Evolutionary conservation across 2,888 invertebrate genomes (phyloP), one percentile per base, ranked within the genome.

Genomic region (Oligia strigilis): DNA sequence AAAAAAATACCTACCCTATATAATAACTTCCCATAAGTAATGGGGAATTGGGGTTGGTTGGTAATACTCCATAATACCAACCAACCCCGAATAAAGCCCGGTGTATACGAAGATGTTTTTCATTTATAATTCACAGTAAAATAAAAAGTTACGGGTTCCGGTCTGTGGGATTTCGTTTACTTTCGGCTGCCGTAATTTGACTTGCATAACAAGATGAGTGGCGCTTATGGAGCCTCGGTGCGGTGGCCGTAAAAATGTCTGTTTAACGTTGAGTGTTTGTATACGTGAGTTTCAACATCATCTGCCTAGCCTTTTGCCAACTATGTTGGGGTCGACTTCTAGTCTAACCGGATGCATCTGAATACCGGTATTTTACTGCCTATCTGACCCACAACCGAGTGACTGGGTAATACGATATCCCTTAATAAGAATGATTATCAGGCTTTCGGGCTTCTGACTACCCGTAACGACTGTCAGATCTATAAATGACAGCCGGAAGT

Each of bases 81-180:
- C 46, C 52, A 60, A 81, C 75, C 75, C 55, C 60, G 55, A 81
- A 81, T 71, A 83, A 81, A 78, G 29, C 58, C 52, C 66, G 36
- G 40, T 49, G 23, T 40, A 58, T 60, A 81, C 43, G 69, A 80
- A 82, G 73, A 71, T 74, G 71, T 76, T 87, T 86, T 73, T 66
- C 77, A 72, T 83, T 72, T 87, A 83, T 77, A 84, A 84, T 81
- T 75, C 77, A 81, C 72, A 62, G 55, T 66, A 67, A 60, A 66
- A 85, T 85, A 85, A 85, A 81, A 85, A 70, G 49, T 84, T 73
- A 85, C 62, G 43, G 66, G 60, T 49, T 17, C 49, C 36, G 29
- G 52, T 58, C 72, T 43, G 83, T 29, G 46, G 65, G 75, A 79
- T 81, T 72, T 71, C 55, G 72, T 85, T 81, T 77, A 77, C 60